Base-by-base conservation (phyloP, 1,140 invertebrate species). In the Pseudomyrmex pallidus region DNA sequence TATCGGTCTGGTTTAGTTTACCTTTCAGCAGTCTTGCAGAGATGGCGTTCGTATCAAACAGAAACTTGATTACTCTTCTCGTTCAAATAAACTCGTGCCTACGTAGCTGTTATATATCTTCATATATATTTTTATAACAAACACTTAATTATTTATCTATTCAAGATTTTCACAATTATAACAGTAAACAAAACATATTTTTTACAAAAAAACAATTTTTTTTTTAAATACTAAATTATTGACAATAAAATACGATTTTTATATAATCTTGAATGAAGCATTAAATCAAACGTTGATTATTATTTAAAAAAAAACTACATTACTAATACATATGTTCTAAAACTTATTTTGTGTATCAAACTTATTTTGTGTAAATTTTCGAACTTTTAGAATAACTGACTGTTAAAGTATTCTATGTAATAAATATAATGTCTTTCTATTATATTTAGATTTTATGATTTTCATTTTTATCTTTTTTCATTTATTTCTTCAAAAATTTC, bases 401-500 rank as follows among this genome's bases (percentile, higher is more conserved):
- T 13, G 10, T 57, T 68, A 70, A 78, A 25, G 67, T 59, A 78
- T 48, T 22, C 56, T 25, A 12, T 25, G 63, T 52, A 1, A 48
- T 15, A 15, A 12, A 1, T 63, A 61, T 25, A 3, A 54, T 62
- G 13, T 22, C 17, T 74, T 10, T 0, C 44, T 62, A 35, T 35
- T 46, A 10, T 82, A 54, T 46, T 85, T 48, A 54, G 73, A 89
- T 90, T 91, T 91, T 87, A 89, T 85, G 66, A 67, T 83, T 87
- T 59, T 85, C 84, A 44, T 85, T 89, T 90, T 86, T 82, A 90
- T 86, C 85, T 87, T 73, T 76, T 90, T 87, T 80, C 86, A 89
- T 91, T 90, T 89, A 87, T 78, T 85, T 86, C 12, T 72, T 85
- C 68, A 89, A 87, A 86, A 89, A 88, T 92, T 87, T 54, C 83